Percentiles rank a stretch among this genome's conserved stretches.
Conservation (phyloP, 2,113 vertebrate species). For the Mobula hypostoma region DNA sequence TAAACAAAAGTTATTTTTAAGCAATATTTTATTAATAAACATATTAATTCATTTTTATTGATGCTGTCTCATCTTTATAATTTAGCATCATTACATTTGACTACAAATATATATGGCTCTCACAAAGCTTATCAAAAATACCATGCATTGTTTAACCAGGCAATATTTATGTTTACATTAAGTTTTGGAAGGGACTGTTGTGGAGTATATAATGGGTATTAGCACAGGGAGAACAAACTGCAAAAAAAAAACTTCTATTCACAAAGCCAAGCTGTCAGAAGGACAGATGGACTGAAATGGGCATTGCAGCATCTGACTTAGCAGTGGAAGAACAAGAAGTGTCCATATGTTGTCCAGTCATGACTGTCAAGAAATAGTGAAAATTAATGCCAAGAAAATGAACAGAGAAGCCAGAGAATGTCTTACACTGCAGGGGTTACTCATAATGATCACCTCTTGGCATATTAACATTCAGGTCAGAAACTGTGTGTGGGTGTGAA, state of each 20-base stretch:
- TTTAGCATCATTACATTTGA: not conserved
- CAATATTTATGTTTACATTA: not conserved
- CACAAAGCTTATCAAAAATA: not conserved
- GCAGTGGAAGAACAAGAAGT: not conserved
- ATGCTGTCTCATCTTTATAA: not conserved
- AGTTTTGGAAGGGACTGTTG: not conserved
- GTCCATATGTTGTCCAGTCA: not conserved
- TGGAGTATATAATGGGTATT: not conserved
- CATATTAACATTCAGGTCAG: conserved; percentile 29
- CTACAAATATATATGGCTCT: not conserved
- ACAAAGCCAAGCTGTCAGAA: not conserved
- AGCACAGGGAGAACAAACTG: not conserved
- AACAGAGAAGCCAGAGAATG: not conserved
- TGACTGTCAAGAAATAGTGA: not conserved
- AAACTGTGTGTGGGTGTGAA: conserved; percentile 1
- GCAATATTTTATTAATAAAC: not conserved
- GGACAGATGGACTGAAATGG: not conserved
- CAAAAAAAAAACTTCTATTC: not conserved
- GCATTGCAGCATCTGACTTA: not conserved
- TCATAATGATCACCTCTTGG: conserved; percentile 34
- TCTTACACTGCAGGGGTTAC: not conserved
- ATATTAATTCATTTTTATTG: not conserved
- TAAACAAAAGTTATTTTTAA: no score
- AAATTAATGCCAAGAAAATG: not conserved
- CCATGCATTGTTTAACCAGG: not conserved